Percentiles rank a stretch among this genome's conserved stretches.
Conservation (phyloP, 2,797 vertebrate species). For the Setipinna tenuifilis region DNA sequence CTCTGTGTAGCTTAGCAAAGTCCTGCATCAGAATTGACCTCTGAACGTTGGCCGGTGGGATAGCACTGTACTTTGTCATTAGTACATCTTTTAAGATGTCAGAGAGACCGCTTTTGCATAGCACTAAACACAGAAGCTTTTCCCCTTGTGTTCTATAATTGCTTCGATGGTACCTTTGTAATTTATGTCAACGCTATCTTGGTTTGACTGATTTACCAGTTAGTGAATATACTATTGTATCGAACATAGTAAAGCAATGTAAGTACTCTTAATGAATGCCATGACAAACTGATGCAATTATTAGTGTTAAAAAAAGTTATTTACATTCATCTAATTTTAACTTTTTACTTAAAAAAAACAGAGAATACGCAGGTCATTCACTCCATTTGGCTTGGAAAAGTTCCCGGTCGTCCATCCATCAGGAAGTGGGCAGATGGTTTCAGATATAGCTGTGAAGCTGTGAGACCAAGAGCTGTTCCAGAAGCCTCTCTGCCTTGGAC, state of each 20-base stretch:
- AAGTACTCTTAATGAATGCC: neutral
- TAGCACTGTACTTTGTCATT: no score
- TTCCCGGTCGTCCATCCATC: neutral
- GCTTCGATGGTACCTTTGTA: no score
- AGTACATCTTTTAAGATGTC: no score
- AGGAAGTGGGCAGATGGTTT: slow-evolving; percentile 49
- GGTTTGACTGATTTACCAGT: neutral
- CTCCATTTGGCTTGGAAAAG: slow-evolving; percentile 63
- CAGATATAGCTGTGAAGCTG: slow-evolving; percentile 38
- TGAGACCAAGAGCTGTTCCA: neutral
- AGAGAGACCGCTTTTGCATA: no score
- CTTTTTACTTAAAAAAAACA: slow-evolving; percentile 45
- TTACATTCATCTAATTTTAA: slow-evolving; percentile 27
- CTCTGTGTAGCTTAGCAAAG: no score
- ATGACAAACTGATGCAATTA: neutral
- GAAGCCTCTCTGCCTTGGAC: neutral
- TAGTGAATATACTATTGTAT: neutral
- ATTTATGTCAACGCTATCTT: neutral
- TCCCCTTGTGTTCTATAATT: neutral
- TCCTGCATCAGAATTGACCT: no score
- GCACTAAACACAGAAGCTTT: neutral
- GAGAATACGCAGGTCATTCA: slow-evolving; percentile 73
- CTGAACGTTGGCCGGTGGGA: no score
- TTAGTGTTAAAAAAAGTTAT: neutral
- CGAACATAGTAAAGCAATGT: neutral